Evolutionary conservation across 2,113 vertebrate genomes (phyloP).

Genomic region (Carettochelys insculpta): DNA sequence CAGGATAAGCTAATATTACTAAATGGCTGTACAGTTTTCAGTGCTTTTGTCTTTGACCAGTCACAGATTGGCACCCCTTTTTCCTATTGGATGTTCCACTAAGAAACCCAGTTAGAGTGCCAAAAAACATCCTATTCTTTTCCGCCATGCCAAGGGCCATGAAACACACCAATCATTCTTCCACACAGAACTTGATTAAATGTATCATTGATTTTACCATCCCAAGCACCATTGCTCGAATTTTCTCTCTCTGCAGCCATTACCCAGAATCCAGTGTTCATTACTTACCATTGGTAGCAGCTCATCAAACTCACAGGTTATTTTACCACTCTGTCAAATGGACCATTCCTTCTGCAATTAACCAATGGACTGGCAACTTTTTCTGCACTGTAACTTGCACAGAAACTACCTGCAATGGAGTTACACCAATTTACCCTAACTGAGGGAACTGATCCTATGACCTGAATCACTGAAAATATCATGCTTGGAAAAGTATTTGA

Average conservation of each 20-base stretch:
- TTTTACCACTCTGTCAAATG: neutral
- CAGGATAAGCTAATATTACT: neutral
- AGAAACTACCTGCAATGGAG: neutral
- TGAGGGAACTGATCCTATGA: neutral
- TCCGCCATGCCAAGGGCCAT: fast-evolving
- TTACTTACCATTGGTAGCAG: neutral
- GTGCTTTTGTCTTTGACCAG: neutral
- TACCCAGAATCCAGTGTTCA: fast-evolving
- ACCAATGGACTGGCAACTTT: fast-evolving
- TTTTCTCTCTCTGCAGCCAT: neutral
- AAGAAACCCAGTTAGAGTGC: fast-evolving
- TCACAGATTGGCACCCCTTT: neutral
- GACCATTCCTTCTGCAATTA: neutral
- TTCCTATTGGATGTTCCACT: fast-evolving
- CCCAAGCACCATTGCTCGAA: neutral
- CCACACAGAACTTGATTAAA: fast-evolving
- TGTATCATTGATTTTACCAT: neutral
- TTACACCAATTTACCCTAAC: fast-evolving
- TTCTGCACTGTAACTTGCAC: fast-evolving
- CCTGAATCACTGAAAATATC: neutral
- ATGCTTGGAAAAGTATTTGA: neutral
- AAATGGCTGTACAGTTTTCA: neutral
- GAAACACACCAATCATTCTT: fast-evolving
- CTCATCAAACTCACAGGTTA: neutral
- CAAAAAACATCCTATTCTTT: neutral